Evolutionary conservation across 2,113 vertebrate species (phyloP).

Genomic region (Atherinomorus stipes): DNA sequence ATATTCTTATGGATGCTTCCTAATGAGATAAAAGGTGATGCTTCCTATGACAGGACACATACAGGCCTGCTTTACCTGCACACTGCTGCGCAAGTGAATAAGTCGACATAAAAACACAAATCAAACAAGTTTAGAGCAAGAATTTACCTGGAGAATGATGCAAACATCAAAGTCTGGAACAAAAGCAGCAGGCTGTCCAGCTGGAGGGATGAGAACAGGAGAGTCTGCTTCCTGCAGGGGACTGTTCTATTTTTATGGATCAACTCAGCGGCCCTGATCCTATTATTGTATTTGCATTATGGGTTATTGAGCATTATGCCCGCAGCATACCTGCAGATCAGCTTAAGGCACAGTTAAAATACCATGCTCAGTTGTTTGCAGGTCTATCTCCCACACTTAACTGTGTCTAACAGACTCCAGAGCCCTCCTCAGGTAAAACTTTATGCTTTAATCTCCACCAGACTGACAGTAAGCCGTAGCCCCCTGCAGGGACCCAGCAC

Average conservation of each 20-base stretch:
- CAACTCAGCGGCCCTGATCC: slow-evolving; percentile 59
- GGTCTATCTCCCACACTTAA: slow-evolving; percentile 18
- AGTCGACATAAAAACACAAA: slow-evolving; percentile 1
- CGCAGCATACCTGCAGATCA: slow-evolving; percentile 19
- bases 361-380: slow-evolving; percentile 20
- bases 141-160: slow-evolving; percentile 47
- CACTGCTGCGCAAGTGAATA: background rate
- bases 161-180: slow-evolving; percentile 22
- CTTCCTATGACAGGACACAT: background rate
- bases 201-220: slow-evolving; percentile 13
- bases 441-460: slow-evolving; percentile 52
- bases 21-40: background rate
- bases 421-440: slow-evolving; percentile 49
- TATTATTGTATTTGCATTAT: slow-evolving; percentile 67
- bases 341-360: slow-evolving; percentile 9
- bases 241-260: slow-evolving; percentile 69
- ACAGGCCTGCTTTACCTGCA: background rate
- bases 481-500: slow-evolving; percentile 57
- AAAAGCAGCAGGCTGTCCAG: slow-evolving; percentile 30
- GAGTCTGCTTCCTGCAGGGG: slow-evolving; percentile 21
- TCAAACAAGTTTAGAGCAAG: background rate
- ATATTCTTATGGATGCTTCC: background rate
- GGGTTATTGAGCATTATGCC: slow-evolving; percentile 41
- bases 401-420: slow-evolving; percentile 26
- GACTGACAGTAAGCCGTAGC: slow-evolving; percentile 48